A percentile compares a stretch with the other conserved stretches of the same genome.
phyloP scores from a whole-genome alignment of 2,113 vertebrate genomes.

The Mormoops blainvillei region DNA sequence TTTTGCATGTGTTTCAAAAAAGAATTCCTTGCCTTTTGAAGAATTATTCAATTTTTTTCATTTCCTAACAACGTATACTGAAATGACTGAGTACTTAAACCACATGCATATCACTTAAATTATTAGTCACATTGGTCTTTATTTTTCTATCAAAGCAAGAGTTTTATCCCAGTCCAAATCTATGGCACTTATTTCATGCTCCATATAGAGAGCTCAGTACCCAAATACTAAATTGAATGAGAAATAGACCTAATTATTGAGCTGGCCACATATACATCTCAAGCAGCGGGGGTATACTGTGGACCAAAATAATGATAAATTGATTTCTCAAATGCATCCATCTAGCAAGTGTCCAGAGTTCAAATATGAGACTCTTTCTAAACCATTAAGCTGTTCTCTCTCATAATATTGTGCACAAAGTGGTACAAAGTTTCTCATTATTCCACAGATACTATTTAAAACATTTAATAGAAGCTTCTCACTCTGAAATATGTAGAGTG shows the following conservation, averaged over 20 bases:
- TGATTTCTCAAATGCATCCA: not conserved
- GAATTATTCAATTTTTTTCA: not conserved
- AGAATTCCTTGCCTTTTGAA: not conserved
- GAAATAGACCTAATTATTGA: not conserved
- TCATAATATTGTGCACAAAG: not conserved
- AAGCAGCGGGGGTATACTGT: not conserved
- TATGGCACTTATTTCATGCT: not conserved
- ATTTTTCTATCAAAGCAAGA: not conserved
- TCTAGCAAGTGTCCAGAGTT: not conserved
- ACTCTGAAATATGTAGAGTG: not conserved
- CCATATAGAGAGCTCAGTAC: not conserved
- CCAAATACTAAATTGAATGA: not conserved
- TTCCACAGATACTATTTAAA: not conserved
- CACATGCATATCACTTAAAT: not conserved
- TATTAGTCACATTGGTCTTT: not conserved
- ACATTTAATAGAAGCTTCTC: not conserved
- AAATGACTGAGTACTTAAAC: not conserved
- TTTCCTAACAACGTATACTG: not conserved
- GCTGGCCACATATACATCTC: not conserved
- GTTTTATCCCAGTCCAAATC: not conserved
- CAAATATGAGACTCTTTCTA: not conserved
- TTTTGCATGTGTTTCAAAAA: not conserved
- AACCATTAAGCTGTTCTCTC: not conserved
- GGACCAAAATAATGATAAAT: not conserved
- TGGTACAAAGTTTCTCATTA: not conserved